These are phyloP conservation scores for Temnopleurus reevesii DNA, from an alignment of 53 echinoderm and acorn worm species.

Conservation along the genomic window DNA sequence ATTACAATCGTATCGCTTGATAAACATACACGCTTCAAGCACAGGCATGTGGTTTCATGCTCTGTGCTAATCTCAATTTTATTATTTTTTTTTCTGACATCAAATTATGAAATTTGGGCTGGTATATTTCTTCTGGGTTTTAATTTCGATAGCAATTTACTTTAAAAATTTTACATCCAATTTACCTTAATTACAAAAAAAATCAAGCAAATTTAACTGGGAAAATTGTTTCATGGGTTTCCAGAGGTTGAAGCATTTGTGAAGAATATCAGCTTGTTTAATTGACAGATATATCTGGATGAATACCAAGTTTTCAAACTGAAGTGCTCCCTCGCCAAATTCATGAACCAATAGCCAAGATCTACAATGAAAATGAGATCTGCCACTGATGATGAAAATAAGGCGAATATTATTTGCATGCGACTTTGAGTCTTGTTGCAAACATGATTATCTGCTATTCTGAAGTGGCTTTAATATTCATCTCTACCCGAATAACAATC, in stretches of 20 bases:
- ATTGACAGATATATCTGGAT: constrained; percentile 53
- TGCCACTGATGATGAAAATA: constrained; percentile 71
- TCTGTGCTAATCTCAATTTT: too few relatives aligned
- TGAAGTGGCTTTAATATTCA: constrained; percentile 67
- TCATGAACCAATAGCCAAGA: constrained; percentile 30
- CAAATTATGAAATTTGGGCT: not conserved
- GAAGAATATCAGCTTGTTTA: not conserved
- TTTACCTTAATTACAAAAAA: too few relatives aligned
- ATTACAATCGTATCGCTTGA: too few relatives aligned
- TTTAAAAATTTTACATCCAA: too few relatives aligned
- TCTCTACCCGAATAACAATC: too few relatives aligned
- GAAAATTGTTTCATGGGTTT: constrained; percentile 47
- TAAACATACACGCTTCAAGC: not conserved
- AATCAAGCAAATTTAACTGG: too few relatives aligned
- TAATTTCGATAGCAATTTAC: not conserved
- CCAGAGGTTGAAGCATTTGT: constrained; percentile 31
- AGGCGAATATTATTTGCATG: constrained; percentile 72
- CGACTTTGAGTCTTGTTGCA: not conserved
- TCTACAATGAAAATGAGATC: not conserved
- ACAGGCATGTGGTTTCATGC: not conserved
- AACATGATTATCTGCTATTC: not conserved
- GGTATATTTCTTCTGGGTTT: not conserved
- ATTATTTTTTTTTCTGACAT: not conserved
- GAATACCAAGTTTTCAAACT: constrained; percentile 70
- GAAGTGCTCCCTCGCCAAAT: constrained; percentile 66